Evolutionary conservation across 37 sponge, comb jelly and placozoan species (phyloP).

Genomic region (Theonella swinhoei): DNA sequence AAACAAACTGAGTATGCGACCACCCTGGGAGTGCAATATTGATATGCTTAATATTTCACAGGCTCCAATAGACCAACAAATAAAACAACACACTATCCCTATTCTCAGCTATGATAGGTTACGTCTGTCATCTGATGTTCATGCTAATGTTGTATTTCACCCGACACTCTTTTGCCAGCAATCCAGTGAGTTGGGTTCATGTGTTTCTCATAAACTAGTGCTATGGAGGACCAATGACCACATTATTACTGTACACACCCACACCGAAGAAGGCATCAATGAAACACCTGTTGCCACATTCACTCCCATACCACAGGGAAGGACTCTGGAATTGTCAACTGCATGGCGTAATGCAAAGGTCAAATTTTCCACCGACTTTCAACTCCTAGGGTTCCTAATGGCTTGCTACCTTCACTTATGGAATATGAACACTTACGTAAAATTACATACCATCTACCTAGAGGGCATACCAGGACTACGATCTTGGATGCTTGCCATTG

Average conservation of each 20-base stretch:
- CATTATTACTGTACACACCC: background rate
- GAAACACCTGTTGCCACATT: background rate
- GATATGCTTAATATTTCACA: background rate
- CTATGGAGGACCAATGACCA: background rate
- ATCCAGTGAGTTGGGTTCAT: background rate
- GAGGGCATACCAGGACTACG: background rate
- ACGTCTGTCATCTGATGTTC: background rate
- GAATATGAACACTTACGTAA: background rate
- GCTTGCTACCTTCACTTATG: background rate
- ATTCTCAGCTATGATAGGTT: background rate
- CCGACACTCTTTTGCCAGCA: background rate
- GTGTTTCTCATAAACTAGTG: background rate
- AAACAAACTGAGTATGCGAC: background rate
- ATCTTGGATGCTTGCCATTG: background rate
- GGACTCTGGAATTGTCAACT: background rate
- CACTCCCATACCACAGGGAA: background rate
- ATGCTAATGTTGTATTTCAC: background rate
- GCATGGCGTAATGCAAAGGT: background rate
- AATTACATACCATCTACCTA: background rate
- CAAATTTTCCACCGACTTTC: background rate
- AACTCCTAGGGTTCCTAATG: background rate
- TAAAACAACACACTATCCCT: background rate
- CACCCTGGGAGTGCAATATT: background rate
- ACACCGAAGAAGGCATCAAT: background rate
- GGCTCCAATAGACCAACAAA: background rate